Base-by-base conservation (phyloP, 53 echinoderm and acorn worm species). In the Luidia sarsii region DNA sequence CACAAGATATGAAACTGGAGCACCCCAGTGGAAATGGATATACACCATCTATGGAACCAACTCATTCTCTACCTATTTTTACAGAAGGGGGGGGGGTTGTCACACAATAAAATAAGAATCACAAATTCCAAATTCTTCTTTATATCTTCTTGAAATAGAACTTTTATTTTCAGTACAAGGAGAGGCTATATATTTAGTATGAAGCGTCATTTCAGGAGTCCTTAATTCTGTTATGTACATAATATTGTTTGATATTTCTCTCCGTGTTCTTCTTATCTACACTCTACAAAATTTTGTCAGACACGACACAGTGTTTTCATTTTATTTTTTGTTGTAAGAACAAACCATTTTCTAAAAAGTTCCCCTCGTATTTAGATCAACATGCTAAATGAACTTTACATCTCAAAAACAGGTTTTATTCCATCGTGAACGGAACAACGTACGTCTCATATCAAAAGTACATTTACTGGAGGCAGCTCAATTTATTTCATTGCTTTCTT, bases 111-210 rank as follows among this genome's bases (percentile, higher is more conserved):
- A 5, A 33, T 18, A 35, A 64, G 13, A 19, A 18, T 36, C 28
- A 48, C 68, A 68, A 16, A 30, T 60, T 60, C 38, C 2, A 57
- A 71, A 71, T 71, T 30, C 18, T 51, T 24, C 20, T 68, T 18
- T 82, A 31, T 56, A 67, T 67, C 72, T 84, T 84, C 84, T 64
- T 64, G 84, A 84, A 84, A 84, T 84, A 84, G 84, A 84, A 71
- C 84, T 84, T 84, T 84, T 73, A 72, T 84, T 84, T 84, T 84
- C 65, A 84, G 84, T 84, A 84, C 84, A 84, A 64, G 73, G 64
- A 73, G 73, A 73, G 64, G 39, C 6, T 33, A 70, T 72, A 52
- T 48, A 50, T 41, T 60, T 60, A 10, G 77, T 77, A 77, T 61
- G 77, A 77, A 77, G 50, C 21, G 33, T 77, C 77, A 77, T 77